These are phyloP conservation scores for Dasypus novemcinctus DNA, from an alignment of 2,113 vertebrate genomes.

Conservation along the genomic window DNA sequence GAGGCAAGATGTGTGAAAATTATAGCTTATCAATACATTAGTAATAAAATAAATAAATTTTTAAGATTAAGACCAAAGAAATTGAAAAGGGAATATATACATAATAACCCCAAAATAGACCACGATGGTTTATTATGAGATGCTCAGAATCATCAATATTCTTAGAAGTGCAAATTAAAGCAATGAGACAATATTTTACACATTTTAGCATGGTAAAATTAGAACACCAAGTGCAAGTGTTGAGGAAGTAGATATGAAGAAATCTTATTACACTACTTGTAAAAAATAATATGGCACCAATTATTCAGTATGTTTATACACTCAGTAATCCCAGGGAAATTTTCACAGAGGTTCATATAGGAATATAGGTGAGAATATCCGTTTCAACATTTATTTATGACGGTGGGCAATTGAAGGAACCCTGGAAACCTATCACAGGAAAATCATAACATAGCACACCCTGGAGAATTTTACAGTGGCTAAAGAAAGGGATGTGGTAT, in stretches of 20 bases:
- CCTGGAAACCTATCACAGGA: background rate
- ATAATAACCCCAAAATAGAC: background rate
- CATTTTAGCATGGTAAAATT: background rate
- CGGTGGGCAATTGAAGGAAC: background rate
- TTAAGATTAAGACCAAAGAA: constrained; percentile 18
- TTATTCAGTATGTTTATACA: background rate
- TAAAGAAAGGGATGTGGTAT: background rate
- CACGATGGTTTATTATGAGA: background rate
- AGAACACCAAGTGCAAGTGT: background rate
- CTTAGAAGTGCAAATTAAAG: background rate
- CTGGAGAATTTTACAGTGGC: background rate
- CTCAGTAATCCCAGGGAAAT: background rate
- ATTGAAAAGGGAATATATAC: background rate
- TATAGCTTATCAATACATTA: background rate
- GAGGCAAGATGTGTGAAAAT: background rate
- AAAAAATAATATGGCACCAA: background rate
- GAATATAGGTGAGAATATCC: background rate
- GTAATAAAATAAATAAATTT: background rate
- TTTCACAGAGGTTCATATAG: background rate
- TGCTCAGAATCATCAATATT: background rate
- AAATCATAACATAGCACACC: background rate
- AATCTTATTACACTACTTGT: background rate
- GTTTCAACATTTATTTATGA: background rate
- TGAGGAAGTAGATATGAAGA: background rate
- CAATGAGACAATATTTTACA: background rate